phyloP scores from a whole-genome alignment of 1,140 invertebrate genomes.

The Drosophila truncata region DNA sequence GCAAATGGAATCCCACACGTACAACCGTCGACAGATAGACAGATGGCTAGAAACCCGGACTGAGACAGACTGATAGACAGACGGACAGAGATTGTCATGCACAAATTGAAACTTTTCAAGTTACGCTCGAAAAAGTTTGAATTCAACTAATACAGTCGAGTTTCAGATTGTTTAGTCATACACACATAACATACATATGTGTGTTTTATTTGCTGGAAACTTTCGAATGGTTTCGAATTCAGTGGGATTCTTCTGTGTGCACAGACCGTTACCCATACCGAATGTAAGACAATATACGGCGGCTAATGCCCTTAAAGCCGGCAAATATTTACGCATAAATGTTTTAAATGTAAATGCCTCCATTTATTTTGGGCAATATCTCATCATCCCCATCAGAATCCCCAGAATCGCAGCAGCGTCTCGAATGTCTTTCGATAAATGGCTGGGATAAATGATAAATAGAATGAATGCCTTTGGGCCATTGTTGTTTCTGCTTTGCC shows the following conservation, averaged over 20 bases:
- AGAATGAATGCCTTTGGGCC: conserved; percentile 74
- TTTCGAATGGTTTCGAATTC: conserved; percentile 53
- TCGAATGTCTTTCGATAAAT: conserved; percentile 72
- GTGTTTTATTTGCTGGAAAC: conserved; percentile 63
- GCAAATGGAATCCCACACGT: conserved; percentile 42
- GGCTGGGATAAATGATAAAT: conserved; percentile 80
- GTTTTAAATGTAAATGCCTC: conserved; percentile 72
- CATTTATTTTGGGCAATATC: conserved; percentile 67
- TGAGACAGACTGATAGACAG: conserved; percentile 18
- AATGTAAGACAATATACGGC: conserved; percentile 43
- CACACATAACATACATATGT: conserved; percentile 1
- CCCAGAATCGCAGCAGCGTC: conserved; percentile 14
- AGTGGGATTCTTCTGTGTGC: conserved; percentile 38
- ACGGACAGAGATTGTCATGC: conserved; percentile 41
- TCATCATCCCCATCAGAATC: conserved; percentile 52
- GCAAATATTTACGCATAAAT: conserved; percentile 71
- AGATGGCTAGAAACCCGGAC: conserved; percentile 34
- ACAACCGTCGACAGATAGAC: conserved; percentile 36
- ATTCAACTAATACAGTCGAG: conserved; percentile 58
- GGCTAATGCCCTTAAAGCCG: conserved; percentile 51
- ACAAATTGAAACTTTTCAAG: conserved; percentile 80
- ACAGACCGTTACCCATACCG: conserved; percentile 31
- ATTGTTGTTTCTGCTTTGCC: conserved; percentile 46
- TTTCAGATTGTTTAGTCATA: conserved; percentile 51
- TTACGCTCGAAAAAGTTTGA: conserved; percentile 73